phyloP scores from a whole-genome alignment of 2,113 vertebrate species.

The Nyctereutes procyonoides region DNA sequence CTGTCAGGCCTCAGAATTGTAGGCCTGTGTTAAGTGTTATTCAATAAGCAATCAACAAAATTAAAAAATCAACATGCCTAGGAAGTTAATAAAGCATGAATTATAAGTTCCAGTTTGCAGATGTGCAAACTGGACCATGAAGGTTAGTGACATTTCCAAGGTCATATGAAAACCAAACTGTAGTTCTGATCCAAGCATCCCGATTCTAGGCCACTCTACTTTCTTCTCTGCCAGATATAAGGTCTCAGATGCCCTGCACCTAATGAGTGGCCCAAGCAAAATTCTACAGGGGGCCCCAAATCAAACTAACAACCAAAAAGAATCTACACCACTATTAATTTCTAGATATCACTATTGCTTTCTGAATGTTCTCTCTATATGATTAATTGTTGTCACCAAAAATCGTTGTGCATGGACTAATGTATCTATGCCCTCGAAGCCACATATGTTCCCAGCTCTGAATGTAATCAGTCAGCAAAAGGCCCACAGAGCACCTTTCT shows the following conservation, averaged over 20 bases:
- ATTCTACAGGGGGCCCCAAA: neutral
- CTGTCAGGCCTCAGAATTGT: neutral
- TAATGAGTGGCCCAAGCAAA: neutral
- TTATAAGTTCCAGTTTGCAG: neutral
- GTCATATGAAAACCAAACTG: neutral
- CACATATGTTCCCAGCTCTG: neutral
- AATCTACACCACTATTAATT: neutral
- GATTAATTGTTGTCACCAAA: neutral
- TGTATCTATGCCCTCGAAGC: neutral
- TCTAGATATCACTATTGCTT: neutral
- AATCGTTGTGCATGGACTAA: neutral
- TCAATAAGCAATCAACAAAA: neutral
- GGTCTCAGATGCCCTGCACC: neutral
- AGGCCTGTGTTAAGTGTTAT: neutral
- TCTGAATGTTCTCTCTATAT: neutral
- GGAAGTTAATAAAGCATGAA: neutral
- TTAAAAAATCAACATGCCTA: neutral
- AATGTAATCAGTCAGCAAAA: neutral
- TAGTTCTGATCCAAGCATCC: neutral
- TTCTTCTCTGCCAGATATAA: neutral
- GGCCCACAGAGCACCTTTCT: neutral
- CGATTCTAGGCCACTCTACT: neutral
- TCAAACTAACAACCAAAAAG: neutral
- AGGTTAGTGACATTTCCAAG: neutral
- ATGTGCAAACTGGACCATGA: neutral